Conservation (phyloP, 2,888 invertebrate species). For the Cryptocephalus moraei region DNA sequence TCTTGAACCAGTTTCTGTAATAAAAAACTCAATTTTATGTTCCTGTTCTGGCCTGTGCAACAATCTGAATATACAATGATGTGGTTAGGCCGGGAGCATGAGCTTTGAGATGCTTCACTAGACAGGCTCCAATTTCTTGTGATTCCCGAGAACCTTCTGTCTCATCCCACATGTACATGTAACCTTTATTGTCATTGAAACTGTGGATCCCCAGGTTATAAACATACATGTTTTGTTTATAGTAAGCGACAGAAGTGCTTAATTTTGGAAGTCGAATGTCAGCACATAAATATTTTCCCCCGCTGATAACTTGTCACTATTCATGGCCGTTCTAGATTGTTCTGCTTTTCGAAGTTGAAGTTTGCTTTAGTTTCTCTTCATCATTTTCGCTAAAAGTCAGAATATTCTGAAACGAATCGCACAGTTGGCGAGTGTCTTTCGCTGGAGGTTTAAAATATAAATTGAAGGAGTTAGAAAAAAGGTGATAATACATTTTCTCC, state of each 20-base stretch:
- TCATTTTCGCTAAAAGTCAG: too few relatives aligned
- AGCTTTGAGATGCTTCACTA: background rate
- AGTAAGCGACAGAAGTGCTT: constrained; percentile 7
- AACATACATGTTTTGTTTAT: constrained; percentile 7
- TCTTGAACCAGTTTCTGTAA: background rate
- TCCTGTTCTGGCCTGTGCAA: constrained; percentile 7
- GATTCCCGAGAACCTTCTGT: background rate
- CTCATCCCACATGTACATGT: constrained; percentile 3
- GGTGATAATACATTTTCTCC: constrained; percentile 5
- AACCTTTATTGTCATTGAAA: constrained; percentile 6
- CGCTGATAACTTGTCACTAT: background rate
- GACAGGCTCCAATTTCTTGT: background rate
- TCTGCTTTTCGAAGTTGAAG: constrained; percentile 6
- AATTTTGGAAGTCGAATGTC: constrained; percentile 9
- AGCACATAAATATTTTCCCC: constrained; percentile 6
- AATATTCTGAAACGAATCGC: too few relatives aligned
- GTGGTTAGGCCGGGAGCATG: background rate
- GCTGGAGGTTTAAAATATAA: constrained; percentile 5
- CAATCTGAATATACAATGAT: constrained; percentile 7
- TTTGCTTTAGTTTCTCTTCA: too few relatives aligned
- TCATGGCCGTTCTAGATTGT: constrained; percentile 8
- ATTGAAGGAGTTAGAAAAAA: constrained; percentile 4
- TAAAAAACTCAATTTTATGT: constrained; percentile 1
- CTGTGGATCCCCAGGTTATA: constrained; percentile 7
- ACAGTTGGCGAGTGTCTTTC: too few relatives aligned